Evolutionary conservation across 2,888 invertebrate genomes (phyloP).

Genomic region (Netelia inedita): DNA sequence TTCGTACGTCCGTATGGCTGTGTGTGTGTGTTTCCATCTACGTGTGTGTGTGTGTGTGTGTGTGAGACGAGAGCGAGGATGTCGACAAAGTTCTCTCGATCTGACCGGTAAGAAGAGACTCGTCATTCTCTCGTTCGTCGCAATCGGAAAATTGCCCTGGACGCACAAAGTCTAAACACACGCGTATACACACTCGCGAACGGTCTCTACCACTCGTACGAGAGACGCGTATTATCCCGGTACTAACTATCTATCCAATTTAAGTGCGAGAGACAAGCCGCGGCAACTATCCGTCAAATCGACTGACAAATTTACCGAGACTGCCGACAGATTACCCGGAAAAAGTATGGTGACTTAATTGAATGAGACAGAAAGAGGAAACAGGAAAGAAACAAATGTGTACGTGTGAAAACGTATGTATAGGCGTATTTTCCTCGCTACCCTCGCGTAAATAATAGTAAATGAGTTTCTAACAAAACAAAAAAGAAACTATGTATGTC

Average conservation of each 20-base stretch:
- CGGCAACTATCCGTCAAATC: constrained; percentile 51
- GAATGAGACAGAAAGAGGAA: constrained; percentile 47
- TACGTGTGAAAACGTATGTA: constrained; percentile 28
- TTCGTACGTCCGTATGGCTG: constrained; percentile 13
- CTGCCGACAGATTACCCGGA: constrained; percentile 53
- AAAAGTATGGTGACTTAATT: constrained; percentile 49
- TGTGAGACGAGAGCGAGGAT: constrained; percentile 29
- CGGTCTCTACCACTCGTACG: not conserved
- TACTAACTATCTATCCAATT: constrained; percentile 64
- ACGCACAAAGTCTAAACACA: constrained; percentile 4
- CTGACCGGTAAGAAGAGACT: constrained; percentile 24
- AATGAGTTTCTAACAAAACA: constrained; percentile 14
- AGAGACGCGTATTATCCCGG: not conserved
- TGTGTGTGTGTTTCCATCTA: not conserved
- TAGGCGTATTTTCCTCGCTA: not conserved
- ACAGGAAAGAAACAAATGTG: constrained; percentile 16
- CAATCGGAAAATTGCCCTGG: constrained; percentile 64
- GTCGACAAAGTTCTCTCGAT: constrained; percentile 66
- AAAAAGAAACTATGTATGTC: too few species aligned
- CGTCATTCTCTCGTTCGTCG: constrained; percentile 50
- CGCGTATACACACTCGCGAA: not conserved
- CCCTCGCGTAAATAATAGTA: constrained; percentile 33
- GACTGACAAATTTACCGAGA: constrained; percentile 57
- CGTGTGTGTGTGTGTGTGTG: not conserved
- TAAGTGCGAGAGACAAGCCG: constrained; percentile 25